phyloP scores from a whole-genome alignment of 2,888 invertebrate genomes.

The Craniophora ligustri region DNA sequence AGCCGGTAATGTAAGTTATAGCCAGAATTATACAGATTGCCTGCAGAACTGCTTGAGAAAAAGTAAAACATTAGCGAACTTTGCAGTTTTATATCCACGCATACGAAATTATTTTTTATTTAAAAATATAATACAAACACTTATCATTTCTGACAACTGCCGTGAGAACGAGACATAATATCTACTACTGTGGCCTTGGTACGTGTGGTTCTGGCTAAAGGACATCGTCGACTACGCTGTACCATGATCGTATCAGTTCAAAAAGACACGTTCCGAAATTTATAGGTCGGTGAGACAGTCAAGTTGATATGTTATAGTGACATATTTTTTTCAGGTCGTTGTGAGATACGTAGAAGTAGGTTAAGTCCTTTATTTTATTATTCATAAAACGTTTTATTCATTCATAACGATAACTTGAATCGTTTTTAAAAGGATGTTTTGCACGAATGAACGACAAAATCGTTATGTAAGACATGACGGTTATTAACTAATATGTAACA shows the following conservation, averaged over 20 bases:
- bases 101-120: neutral
- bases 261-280: too few species aligned
- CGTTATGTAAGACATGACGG: neutral
- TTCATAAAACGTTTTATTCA: conserved; percentile 24
- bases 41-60: too few species aligned
- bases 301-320: too few species aligned
- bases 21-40: too few species aligned
- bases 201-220: conserved; percentile 13
- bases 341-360: too few species aligned
- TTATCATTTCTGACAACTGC: conserved; percentile 34
- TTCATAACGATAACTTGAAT: conserved; percentile 34
- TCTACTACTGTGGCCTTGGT: conserved; percentile 35
- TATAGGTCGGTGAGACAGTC: too few species aligned
- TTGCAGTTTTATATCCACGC: too few species aligned
- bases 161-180: conserved; percentile 19
- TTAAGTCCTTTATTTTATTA: conserved; percentile 12
- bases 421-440: conserved; percentile 18
- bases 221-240: too few species aligned
- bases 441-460: neutral
- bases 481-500: neutral
- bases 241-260: too few species aligned
- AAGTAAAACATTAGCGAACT: too few species aligned
- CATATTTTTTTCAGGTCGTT: too few species aligned
- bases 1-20: too few species aligned
- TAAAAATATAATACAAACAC: conserved; percentile 29